phyloP scores from a whole-genome alignment of 1,140 invertebrate genomes.

The Heliconius nattereri region DNA sequence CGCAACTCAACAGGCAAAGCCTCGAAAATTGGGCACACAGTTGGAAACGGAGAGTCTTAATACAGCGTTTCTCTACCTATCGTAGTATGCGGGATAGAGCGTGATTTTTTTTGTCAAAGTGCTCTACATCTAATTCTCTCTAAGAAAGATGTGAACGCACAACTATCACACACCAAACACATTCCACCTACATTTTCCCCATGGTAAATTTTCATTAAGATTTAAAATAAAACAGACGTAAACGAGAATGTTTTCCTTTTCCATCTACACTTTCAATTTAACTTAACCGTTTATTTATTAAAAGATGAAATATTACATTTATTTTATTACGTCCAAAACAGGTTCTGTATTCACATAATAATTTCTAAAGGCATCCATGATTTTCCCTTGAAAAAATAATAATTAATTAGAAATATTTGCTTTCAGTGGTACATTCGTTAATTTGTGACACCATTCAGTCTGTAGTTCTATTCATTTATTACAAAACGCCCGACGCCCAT shows the following conservation, averaged over 20 bases:
- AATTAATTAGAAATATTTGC: neutral
- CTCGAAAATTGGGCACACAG: neutral
- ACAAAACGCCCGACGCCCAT: neutral
- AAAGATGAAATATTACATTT: neutral
- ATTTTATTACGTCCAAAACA: neutral
- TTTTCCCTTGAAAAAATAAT: neutral
- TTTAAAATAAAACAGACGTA: no score
- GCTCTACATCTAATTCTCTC: no score
- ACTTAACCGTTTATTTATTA: no score
- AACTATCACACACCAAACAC: no score
- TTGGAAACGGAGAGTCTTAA: neutral
- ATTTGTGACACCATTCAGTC: constrained; percentile 4
- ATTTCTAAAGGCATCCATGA: neutral
- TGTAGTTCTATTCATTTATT: neutral
- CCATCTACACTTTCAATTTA: no score
- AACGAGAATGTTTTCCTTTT: no score
- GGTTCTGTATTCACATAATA: neutral
- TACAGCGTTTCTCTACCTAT: neutral
- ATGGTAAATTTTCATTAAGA: no score
- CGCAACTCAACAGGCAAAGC: neutral
- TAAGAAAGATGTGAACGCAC: no score
- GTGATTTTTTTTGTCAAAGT: no score
- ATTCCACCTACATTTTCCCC: no score
- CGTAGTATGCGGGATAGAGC: neutral
- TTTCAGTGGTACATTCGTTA: neutral